Conservation (phyloP, 2,888 invertebrate genomes). For the Archips crataeganus region DNA sequence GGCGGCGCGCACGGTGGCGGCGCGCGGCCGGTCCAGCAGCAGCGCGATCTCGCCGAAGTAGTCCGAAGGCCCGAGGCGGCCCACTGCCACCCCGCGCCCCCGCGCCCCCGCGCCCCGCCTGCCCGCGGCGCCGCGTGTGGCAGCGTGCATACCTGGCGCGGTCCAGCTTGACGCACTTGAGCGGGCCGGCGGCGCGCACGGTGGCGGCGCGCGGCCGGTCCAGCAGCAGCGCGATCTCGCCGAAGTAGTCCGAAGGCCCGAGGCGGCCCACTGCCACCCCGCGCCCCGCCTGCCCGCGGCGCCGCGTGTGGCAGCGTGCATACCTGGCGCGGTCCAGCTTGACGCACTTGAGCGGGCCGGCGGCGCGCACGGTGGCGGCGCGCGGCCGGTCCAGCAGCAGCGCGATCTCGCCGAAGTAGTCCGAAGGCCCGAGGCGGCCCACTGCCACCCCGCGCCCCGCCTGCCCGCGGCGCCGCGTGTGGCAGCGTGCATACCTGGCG, state of each 20-base stretch:
- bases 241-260: constrained; percentile 99
- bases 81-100: constrained; percentile 82
- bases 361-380: constrained; percentile 98
- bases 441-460: constrained; percentile 96
- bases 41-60: too few relatives aligned
- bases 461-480: too few relatives aligned
- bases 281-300: constrained; percentile 92
- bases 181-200: constrained; percentile 95
- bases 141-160: constrained; percentile 89
- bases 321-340: constrained; percentile 98
- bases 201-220: constrained; percentile 99
- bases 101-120: too few relatives aligned
- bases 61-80: too few relatives aligned
- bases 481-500: constrained; percentile 87
- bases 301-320: constrained; percentile 43
- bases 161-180: constrained; percentile 99
- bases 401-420: constrained; percentile 99
- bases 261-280: constrained; percentile 98
- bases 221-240: constrained; percentile 98
- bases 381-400: constrained; percentile 98
- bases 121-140: too few relatives aligned
- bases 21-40: too few relatives aligned
- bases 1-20: too few relatives aligned
- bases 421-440: constrained; percentile 98
- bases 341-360: constrained; percentile 96